These are phyloP conservation scores for Bruchidius siliquastri DNA, from an alignment of 2,888 invertebrate genomes.

Conservation along the genomic window DNA sequence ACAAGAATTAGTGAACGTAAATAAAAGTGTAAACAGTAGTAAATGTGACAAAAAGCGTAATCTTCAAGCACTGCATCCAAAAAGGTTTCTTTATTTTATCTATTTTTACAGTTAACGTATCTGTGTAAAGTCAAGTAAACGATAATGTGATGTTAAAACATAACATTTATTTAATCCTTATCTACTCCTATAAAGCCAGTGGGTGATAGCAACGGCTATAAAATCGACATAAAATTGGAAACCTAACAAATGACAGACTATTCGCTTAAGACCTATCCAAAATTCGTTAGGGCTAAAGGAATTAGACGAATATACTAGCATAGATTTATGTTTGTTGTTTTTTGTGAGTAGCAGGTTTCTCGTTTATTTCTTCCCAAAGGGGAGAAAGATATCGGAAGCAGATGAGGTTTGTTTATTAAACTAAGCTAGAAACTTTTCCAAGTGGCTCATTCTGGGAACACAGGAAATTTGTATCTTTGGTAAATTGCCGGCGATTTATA, in stretches of 20 bases:
- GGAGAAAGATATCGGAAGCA: not conserved
- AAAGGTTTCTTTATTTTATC: not conserved
- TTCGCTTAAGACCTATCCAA: not conserved
- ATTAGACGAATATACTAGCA: not conserved
- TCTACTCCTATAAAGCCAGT: not conserved
- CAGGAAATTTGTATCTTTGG: not conserved
- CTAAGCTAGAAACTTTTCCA: not conserved
- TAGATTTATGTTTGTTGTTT: not conserved
- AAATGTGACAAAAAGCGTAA: not conserved
- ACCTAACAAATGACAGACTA: not conserved
- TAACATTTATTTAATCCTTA: not conserved
- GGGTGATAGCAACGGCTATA: not conserved
- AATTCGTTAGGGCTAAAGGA: not conserved
- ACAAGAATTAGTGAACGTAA: not conserved
- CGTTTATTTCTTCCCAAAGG: not conserved
- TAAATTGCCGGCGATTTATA: not conserved
- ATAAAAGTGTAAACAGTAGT: conserved; percentile 3
- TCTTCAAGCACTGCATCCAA: conserved; percentile 2
- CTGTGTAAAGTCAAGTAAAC: not conserved
- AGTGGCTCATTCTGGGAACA: not conserved
- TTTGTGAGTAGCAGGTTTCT: not conserved
- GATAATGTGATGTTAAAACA: not conserved
- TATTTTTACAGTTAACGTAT: not conserved
- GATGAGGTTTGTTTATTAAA: not conserved
- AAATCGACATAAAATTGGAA: not conserved